phyloP scores from a whole-genome alignment of 2,888 invertebrate species.

The Oscheius sp. region DNA sequence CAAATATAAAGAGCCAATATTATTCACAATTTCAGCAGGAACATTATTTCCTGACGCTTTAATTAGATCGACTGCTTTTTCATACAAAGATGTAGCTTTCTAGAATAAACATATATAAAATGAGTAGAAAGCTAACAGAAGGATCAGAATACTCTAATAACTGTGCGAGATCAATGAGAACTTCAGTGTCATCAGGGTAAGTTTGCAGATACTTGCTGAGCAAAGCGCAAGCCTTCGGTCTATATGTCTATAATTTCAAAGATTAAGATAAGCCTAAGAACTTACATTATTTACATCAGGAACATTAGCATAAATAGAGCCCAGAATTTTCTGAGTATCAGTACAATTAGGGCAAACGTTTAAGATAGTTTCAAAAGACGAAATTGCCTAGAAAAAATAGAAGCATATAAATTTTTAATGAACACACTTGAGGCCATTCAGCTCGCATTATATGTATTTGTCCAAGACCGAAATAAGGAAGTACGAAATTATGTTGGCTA shows the following conservation, averaged over 20 bases:
- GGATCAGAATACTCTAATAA: conserved; percentile 94
- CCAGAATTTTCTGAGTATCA: conserved; percentile 98
- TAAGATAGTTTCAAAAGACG: conserved; percentile 97
- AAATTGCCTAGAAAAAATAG: conserved; percentile 86
- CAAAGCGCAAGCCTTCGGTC: conserved; percentile 77
- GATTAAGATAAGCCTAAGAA: not conserved
- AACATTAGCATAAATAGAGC: conserved; percentile 85
- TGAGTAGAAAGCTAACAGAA: conserved; percentile 69
- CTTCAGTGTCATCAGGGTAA: conserved; percentile 97
- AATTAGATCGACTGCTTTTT: conserved; percentile 87
- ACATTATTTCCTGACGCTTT: conserved; percentile 80
- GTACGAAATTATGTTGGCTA: conserved; percentile 89
- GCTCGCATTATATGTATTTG: conserved; percentile 99
- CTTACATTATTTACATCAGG: conserved; percentile 50
- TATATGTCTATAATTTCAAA: conserved; percentile 13
- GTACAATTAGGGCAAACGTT: conserved; percentile 97
- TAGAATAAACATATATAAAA: conserved; percentile 63
- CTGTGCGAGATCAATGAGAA: conserved; percentile 91
- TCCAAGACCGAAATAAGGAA: conserved; percentile 96
- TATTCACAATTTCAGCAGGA: conserved; percentile 96
- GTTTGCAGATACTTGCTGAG: conserved; percentile 91
- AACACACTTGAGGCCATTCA: conserved; percentile 80
- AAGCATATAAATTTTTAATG: conserved; percentile 19
- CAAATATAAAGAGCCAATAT: conserved; percentile 89
- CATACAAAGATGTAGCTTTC: conserved; percentile 89